Evolutionary conservation across 2,888 invertebrate genomes (phyloP).

Genomic region (Sipha maydis): DNA sequence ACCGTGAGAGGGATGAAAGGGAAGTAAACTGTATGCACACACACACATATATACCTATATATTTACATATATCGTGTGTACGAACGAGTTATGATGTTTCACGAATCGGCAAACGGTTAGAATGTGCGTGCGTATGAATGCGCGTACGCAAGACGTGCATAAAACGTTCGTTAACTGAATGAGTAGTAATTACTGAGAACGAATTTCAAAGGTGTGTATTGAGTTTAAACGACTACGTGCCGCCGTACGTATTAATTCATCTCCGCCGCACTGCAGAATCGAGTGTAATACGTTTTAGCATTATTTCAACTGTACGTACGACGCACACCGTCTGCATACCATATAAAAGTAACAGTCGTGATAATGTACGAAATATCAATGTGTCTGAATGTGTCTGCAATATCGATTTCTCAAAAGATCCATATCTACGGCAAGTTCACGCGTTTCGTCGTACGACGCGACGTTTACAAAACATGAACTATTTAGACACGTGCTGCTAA

Average conservation of each 20-base stretch:
- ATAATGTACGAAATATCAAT: too few relatives aligned
- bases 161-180: not conserved
- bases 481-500: not conserved
- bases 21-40: not conserved
- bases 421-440: not conserved
- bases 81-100: not conserved
- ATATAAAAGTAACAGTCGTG: too few relatives aligned
- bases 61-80: not conserved
- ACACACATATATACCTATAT: not conserved
- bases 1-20: not conserved
- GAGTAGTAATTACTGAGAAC: conserved; percentile 4
- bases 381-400: too few relatives aligned
- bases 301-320: too few relatives aligned
- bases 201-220: not conserved
- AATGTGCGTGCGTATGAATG: not conserved
- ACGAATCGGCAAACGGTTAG: not conserved
- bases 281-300: too few relatives aligned
- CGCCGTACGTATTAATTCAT: not conserved
- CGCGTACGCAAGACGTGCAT: not conserved
- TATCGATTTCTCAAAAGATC: too few relatives aligned
- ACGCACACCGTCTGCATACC: too few relatives aligned
- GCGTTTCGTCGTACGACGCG: not conserved
- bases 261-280: not conserved
- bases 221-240: not conserved
- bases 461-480: not conserved